A percentile compares a stretch with the other conserved stretches of the same genome.
Conservation (phyloP, 2,888 invertebrate genomes). For the Andricus curvator region DNA sequence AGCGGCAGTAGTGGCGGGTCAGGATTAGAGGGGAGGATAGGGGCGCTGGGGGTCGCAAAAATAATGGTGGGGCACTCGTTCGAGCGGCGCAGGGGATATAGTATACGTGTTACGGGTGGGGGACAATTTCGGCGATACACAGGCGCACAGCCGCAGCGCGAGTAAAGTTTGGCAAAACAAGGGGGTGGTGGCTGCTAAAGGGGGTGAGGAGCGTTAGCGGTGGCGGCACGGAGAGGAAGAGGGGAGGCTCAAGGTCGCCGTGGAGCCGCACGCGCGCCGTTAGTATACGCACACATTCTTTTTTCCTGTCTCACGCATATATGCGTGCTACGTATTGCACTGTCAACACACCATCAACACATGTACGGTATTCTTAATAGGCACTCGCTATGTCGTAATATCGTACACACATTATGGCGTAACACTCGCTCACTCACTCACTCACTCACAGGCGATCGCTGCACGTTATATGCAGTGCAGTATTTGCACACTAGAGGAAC, state of each 20-base stretch:
- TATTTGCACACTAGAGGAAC: neutral
- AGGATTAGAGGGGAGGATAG: conserved; percentile 1
- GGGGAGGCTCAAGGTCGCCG: conserved; percentile 74
- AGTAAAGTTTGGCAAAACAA: neutral
- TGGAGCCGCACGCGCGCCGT: conserved; percentile 75
- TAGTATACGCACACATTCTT: conserved; percentile 60
- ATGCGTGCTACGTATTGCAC: conserved; percentile 37
- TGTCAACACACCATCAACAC: neutral
- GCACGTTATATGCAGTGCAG: conserved; percentile 48
- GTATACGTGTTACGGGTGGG: conserved; percentile 13
- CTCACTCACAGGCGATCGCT: conserved; percentile 45
- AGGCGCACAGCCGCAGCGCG: neutral
- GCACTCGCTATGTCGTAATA: neutral
- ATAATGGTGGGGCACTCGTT: neutral
- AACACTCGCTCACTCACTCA: neutral
- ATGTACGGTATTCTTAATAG: neutral
- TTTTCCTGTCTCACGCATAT: conserved; percentile 45
- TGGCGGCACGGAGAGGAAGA: conserved; percentile 15
- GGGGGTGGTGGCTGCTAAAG: neutral
- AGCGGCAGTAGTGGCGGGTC: conserved; percentile 41
- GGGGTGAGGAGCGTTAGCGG: neutral
- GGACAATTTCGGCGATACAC: conserved; percentile 18
- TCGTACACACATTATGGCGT: conserved; percentile 3
- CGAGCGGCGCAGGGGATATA: conserved; percentile 12
- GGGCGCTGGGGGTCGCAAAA: conserved; percentile 11